Evolutionary conservation across 2,113 vertebrate genomes (phyloP), one percentile per base, ranked within the genome.

Genomic region (Mirza zaza): DNA sequence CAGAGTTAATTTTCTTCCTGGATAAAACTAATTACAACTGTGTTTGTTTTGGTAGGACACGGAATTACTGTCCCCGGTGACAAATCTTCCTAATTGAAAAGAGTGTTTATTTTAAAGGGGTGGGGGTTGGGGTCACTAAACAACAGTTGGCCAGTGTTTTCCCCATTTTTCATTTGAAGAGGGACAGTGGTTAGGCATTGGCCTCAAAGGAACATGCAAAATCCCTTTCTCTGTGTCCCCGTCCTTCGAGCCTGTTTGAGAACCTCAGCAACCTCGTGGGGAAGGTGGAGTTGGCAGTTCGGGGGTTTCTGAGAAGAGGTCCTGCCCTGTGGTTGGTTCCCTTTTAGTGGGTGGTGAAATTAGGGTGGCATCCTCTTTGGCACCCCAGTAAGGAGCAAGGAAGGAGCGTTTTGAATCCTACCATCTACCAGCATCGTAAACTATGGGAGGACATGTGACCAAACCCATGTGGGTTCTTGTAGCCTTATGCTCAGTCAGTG

Each of bases 1-100:
- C 98, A 99, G 92, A 98, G 98, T 98, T 98, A 98, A 98, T 98
- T 98, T 98, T 98, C 98, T 98, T 98, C 98, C 97, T 98, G 98
- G 98, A 98, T 98, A 98, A 98, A 98, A 98, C 98, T 98, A 99
- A 99, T 99, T 98, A 98, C 98, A 97, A 97, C 79, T 97, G 97
- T 98, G 98, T 98, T 99, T 99, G 97, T 98, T 99, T 98, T 98
- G 98, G 97, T 98, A 98, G 98, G 97, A 96, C 98, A 95, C 57
- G 67, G 98, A 98, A 98, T 98, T 98, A 98, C 98, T 98, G 98
- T 98, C 97, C 97, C 97, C 63, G 42, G 95, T 97, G 96, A 98
- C 95, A 98, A 98, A 98, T 97, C 97, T 97, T 98, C 90, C 97
- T 98, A 98, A 98, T 98, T 98, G 98, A 98, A 98, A 98, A 98